A percentile compares a stretch with the other conserved stretches of the same genome.
Conservation (phyloP, 92 coral and sea anemone genomes). For the Muricea muricata region DNA sequence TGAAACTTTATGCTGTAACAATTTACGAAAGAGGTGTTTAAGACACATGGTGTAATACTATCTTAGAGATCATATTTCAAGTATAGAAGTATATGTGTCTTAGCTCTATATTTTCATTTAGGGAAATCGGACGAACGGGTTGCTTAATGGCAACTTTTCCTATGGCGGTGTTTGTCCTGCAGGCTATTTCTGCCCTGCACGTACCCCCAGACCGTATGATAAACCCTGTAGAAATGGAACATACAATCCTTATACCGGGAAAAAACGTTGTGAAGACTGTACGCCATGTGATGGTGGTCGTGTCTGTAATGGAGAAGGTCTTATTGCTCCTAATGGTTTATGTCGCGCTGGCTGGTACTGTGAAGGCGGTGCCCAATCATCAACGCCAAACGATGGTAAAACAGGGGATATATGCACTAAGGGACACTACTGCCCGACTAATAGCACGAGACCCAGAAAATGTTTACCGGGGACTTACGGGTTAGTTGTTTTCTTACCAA, state of each 20-base stretch:
- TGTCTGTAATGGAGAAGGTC: slow-evolving; percentile 86
- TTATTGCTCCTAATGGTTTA: slow-evolving; percentile 78
- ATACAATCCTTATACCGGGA: slow-evolving; percentile 77
- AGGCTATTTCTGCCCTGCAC: slow-evolving; percentile 83
- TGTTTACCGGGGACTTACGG: slow-evolving; percentile 87
- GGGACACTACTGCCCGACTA: slow-evolving; percentile 86
- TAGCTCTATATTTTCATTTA: too few relatives aligned
- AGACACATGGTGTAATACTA: too few relatives aligned
- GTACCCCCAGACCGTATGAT: slow-evolving; percentile 70
- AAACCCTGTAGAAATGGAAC: slow-evolving; percentile 91
- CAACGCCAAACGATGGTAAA: slow-evolving; percentile 84
- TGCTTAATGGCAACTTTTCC: slow-evolving; percentile 45
- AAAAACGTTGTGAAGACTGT: slow-evolving; percentile 64
- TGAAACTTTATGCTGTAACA: too few relatives aligned
- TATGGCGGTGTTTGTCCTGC: slow-evolving; percentile 94
- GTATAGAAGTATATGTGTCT: too few relatives aligned
- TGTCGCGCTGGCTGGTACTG: slow-evolving; percentile 93
- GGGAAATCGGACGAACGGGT: slow-evolving; percentile 77
- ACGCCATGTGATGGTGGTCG: slow-evolving; percentile 80
- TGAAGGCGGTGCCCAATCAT: slow-evolving; percentile 60
- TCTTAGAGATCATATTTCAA: not conserved
- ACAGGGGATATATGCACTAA: slow-evolving; percentile 88
- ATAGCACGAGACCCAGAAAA: slow-evolving; percentile 48
- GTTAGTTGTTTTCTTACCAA: slow-evolving; percentile 37
- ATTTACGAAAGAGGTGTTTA: too few relatives aligned